A percentile compares a stretch with the other conserved stretches of the same genome.
phyloP scores from a whole-genome alignment of 2,113 vertebrate genomes.

The Puntigrus tetrazona region DNA sequence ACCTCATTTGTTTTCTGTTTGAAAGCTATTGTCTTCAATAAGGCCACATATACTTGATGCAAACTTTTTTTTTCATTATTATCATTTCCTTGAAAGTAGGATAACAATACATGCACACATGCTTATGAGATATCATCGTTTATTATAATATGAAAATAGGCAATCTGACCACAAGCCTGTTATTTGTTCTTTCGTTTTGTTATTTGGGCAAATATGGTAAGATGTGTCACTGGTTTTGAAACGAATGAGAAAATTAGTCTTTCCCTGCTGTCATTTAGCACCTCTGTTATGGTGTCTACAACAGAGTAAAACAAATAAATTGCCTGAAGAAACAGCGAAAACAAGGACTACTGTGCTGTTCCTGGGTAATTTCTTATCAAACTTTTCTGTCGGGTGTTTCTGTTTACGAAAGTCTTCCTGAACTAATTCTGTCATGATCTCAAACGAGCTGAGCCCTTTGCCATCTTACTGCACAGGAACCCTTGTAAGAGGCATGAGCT shows the following conservation, averaged over 20 bases:
- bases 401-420: background rate
- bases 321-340: background rate
- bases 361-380: conserved; percentile 3
- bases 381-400: background rate
- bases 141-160: background rate
- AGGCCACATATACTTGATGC: background rate
- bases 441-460: background rate
- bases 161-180: background rate
- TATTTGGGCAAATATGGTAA: background rate
- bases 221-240: background rate
- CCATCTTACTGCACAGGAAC: conserved; percentile 1
- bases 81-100: background rate
- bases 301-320: background rate
- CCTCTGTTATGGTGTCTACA: background rate
- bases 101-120: background rate
- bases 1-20: background rate
- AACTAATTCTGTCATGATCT: conserved; percentile 13
- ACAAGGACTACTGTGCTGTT: background rate
- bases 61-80: background rate
- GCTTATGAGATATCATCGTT: background rate
- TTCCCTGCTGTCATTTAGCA: conserved; percentile 20
- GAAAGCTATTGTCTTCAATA: background rate
- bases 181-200: background rate
- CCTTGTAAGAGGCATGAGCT: conserved; percentile 1
- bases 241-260: background rate